These are phyloP conservation scores for Drosophila tropicalis DNA, from an alignment of 1,140 invertebrate species.

Conservation along the genomic window DNA sequence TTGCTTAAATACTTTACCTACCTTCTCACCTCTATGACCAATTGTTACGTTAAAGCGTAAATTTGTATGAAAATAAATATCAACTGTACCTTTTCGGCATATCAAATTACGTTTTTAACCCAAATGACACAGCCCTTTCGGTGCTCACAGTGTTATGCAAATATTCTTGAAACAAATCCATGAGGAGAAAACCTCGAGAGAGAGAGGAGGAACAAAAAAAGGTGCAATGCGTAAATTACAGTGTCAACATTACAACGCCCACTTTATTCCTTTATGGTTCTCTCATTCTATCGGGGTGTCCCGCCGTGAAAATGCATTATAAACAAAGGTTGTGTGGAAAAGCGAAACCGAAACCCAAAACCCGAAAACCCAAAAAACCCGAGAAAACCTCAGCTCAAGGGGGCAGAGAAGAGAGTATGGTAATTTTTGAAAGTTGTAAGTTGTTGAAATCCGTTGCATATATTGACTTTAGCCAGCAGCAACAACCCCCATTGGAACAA, in stretches of 20 bases:
- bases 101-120: constrained; percentile 55
- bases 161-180: constrained; percentile 39
- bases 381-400: constrained; percentile 17
- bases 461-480: constrained; percentile 55
- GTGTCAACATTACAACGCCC: constrained; percentile 81
- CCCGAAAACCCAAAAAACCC: constrained; percentile 7
- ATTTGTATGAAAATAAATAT: constrained; percentile 48
- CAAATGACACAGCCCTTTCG: constrained; percentile 52
- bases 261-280: constrained; percentile 46
- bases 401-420: constrained; percentile 30
- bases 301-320: constrained; percentile 79
- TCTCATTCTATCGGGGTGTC: constrained; percentile 47
- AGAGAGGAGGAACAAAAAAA: constrained; percentile 37
- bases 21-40: constrained; percentile 9
- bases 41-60: constrained; percentile 33
- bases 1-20: constrained; percentile 50
- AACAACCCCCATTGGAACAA: constrained; percentile 14
- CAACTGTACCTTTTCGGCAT: constrained; percentile 57
- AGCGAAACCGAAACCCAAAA: constrained; percentile 56
- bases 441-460: constrained; percentile 57
- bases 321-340: constrained; percentile 33
- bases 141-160: constrained; percentile 63
- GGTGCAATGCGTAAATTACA: constrained; percentile 79
- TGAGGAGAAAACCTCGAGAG: constrained; percentile 2
- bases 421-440: constrained; percentile 49